Conservation (phyloP, 2,888 invertebrate species). For the Agelastica alni region DNA sequence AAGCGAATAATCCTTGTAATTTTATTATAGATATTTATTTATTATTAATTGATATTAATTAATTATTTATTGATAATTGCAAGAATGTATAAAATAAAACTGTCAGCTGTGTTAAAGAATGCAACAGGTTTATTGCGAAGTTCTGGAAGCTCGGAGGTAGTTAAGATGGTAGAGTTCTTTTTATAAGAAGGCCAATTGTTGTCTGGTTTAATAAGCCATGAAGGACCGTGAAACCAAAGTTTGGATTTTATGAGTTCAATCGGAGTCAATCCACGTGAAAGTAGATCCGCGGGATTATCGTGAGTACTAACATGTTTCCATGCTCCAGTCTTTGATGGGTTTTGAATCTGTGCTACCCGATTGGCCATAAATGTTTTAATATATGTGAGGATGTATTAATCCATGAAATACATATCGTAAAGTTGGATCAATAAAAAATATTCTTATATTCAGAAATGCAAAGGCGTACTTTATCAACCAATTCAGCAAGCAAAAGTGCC, state of each 20-base stretch:
- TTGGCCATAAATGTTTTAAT: conserved; percentile 18
- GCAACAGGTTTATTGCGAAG: neutral
- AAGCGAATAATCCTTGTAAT: too few species aligned
- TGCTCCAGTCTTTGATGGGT: neutral
- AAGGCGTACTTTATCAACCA: conserved; percentile 17
- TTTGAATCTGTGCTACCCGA: conserved; percentile 14
- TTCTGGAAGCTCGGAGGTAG: too few species aligned
- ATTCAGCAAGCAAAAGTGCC: conserved; percentile 19
- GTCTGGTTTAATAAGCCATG: conserved; percentile 2
- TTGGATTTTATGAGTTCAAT: neutral
- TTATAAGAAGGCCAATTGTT: neutral
- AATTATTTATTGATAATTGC: neutral
- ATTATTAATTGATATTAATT: too few species aligned
- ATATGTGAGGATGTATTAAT: conserved; percentile 10
- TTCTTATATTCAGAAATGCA: conserved; percentile 3
- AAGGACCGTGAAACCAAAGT: conserved; percentile 13
- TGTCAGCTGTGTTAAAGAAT: too few species aligned
- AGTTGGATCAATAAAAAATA: conserved; percentile 18
- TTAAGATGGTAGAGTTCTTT: too few species aligned
- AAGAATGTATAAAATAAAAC: too few species aligned
- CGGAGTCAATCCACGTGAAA: conserved; percentile 12
- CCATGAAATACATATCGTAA: conserved; percentile 22
- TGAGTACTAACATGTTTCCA: conserved; percentile 13
- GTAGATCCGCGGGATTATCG: conserved; percentile 15
- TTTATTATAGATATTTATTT: too few species aligned